phyloP scores from a whole-genome alignment of 1,140 invertebrate genomes.

The Zaprionus kolodkinae region DNA sequence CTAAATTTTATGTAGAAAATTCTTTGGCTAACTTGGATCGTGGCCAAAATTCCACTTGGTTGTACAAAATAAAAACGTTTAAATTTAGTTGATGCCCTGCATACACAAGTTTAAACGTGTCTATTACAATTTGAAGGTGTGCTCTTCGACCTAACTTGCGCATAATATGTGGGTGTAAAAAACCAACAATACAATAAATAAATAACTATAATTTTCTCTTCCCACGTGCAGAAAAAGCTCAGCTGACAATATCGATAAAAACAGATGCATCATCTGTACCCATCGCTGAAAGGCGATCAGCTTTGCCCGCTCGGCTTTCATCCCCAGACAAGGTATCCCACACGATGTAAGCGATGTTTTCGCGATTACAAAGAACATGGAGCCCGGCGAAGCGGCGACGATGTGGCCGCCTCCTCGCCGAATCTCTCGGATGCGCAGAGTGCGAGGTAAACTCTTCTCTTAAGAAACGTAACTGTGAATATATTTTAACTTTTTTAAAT shows the following conservation, averaged over 20 bases:
- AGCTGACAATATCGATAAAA: conserved; percentile 68
- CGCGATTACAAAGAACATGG: conserved; percentile 96
- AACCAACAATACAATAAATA: conserved; percentile 3
- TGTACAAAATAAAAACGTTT: conserved; percentile 48
- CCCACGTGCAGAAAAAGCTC: conserved; percentile 55
- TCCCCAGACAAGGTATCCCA: conserved; percentile 96
- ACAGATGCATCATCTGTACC: conserved; percentile 92
- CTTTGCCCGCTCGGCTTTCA: conserved; percentile 96
- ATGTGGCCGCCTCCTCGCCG: conserved; percentile 90
- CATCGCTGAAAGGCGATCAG: conserved; percentile 92
- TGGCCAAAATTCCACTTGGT: conserved; percentile 70
- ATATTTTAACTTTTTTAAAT: no score
- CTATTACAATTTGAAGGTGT: conserved; percentile 19
- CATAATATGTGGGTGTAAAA: not conserved
- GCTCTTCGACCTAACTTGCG: not conserved
- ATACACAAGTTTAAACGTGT: conserved; percentile 25
- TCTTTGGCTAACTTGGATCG: conserved; percentile 67
- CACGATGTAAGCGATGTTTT: conserved; percentile 96
- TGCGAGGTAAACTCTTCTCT: conserved; percentile 85
- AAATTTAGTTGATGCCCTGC: conserved; percentile 50
- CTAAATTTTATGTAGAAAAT: conserved; percentile 63
- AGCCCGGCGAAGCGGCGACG: conserved; percentile 88
- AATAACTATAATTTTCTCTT: not conserved
- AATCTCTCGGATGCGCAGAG: conserved; percentile 88
- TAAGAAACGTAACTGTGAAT: not conserved